Percentiles rank a stretch among this genome's conserved stretches.
Conservation (phyloP, 2,113 vertebrate genomes). For the Maccullochella peelii region DNA sequence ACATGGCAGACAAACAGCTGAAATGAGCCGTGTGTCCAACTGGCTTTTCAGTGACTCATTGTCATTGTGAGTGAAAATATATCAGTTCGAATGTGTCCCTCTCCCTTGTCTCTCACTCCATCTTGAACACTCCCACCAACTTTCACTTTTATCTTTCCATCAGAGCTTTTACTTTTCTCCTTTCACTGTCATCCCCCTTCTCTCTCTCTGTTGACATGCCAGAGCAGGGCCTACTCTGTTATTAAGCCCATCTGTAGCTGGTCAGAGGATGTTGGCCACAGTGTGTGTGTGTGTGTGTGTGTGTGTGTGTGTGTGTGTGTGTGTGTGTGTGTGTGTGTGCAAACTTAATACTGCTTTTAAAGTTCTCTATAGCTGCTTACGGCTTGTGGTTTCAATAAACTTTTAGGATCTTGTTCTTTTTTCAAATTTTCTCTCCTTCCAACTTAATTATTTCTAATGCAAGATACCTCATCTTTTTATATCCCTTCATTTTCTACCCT, state of each 20-base stretch:
- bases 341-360: slow-evolving; percentile 5
- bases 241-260: slow-evolving; percentile 62
- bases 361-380: not conserved
- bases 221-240: slow-evolving; percentile 55
- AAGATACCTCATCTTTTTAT: not conserved
- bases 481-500: not conserved
- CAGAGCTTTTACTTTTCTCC: slow-evolving; percentile 1
- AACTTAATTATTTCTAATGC: not conserved
- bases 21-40: slow-evolving; percentile 25
- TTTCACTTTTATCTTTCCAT: slow-evolving; percentile 19
- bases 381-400: slow-evolving; percentile 6
- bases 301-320: not conserved
- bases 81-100: not conserved
- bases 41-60: not conserved
- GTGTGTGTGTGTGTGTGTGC: not conserved
- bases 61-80: slow-evolving; percentile 8
- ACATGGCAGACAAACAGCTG: slow-evolving; percentile 39
- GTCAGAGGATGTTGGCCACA: slow-evolving; percentile 15
- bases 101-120: not conserved
- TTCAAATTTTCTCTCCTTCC: not conserved
- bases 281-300: slow-evolving; percentile 9
- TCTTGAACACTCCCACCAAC: not conserved
- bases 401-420: slow-evolving; percentile 1
- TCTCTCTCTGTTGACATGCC: slow-evolving; percentile 41
- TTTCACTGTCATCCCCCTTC: slow-evolving; percentile 1